These are phyloP conservation scores for Progne subis DNA, from an alignment of 2,113 vertebrate genomes.

Conservation along the genomic window DNA sequence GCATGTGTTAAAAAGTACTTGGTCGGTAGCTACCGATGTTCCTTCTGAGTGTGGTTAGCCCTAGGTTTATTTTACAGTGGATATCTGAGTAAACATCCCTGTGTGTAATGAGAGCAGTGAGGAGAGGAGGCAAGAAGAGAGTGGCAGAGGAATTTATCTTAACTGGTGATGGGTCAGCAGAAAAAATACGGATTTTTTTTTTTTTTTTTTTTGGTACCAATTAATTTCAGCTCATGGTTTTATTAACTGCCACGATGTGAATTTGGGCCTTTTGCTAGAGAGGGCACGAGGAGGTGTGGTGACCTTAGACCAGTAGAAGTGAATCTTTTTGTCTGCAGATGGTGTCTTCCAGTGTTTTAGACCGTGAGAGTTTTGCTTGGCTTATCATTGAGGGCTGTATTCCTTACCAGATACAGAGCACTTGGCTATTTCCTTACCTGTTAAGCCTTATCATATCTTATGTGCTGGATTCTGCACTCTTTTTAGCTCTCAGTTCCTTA, in stretches of 20 bases:
- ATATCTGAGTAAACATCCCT: background rate
- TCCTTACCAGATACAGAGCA: background rate
- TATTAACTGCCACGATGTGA: background rate
- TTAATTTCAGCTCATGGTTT: background rate
- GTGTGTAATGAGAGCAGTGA: background rate
- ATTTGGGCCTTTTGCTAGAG: background rate
- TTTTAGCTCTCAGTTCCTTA: background rate
- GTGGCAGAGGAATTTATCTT: background rate
- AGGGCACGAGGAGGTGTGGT: background rate
- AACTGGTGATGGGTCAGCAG: background rate
- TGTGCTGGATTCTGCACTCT: background rate
- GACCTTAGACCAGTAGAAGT: background rate
- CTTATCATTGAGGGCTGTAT: fast-evolving
- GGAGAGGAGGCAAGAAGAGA: background rate
- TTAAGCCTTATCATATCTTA: background rate
- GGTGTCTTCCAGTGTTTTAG: background rate
- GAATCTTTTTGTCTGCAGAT: background rate
- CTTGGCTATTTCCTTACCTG: background rate
- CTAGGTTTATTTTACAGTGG: background rate
- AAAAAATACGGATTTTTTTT: background rate
- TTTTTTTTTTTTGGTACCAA: background rate
- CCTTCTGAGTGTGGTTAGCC: background rate
- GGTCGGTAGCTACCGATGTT: background rate
- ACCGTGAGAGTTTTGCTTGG: background rate
- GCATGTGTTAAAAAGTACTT: background rate